Conservation (phyloP, 2,888 invertebrate genomes). For the Eupithecia tripunctaria region DNA sequence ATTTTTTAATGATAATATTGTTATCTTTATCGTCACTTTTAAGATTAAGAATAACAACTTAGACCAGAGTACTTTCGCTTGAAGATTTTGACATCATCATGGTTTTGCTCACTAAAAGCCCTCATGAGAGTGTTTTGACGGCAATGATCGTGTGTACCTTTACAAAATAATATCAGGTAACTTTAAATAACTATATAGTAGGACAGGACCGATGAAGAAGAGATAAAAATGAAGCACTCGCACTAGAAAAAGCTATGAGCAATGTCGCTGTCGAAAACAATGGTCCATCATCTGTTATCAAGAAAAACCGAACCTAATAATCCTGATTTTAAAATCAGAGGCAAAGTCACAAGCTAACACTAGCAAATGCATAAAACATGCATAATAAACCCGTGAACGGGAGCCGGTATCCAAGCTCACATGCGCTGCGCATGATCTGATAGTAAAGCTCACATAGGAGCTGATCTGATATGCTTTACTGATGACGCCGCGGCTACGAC, state of each 20-base stretch:
- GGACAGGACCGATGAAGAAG: too few species aligned
- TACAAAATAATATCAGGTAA: not conserved
- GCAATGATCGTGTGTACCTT: not conserved
- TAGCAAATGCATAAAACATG: conserved; percentile 7
- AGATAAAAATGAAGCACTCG: not conserved
- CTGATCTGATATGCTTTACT: conserved; percentile 9
- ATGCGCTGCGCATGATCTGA: conserved; percentile 1
- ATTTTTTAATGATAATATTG: not conserved
- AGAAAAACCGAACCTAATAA: not conserved
- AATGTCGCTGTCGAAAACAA: not conserved
- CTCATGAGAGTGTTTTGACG: not conserved
- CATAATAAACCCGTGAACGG: not conserved
- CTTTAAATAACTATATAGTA: not conserved
- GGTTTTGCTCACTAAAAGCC: not conserved
- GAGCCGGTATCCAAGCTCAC: not conserved
- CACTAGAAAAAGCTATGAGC: not conserved
- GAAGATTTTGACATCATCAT: not conserved
- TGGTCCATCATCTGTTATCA: not conserved
- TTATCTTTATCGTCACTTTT: not conserved
- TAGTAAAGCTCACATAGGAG: not conserved
- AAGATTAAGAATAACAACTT: not conserved
- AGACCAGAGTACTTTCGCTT: not conserved
- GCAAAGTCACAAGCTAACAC: not conserved
- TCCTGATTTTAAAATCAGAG: not conserved
- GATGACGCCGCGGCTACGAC: conserved; percentile 21